Evolutionary conservation across 2,888 invertebrate genomes (phyloP), one percentile per base, ranked within the genome.

Genomic region (Protula sp.): DNA sequence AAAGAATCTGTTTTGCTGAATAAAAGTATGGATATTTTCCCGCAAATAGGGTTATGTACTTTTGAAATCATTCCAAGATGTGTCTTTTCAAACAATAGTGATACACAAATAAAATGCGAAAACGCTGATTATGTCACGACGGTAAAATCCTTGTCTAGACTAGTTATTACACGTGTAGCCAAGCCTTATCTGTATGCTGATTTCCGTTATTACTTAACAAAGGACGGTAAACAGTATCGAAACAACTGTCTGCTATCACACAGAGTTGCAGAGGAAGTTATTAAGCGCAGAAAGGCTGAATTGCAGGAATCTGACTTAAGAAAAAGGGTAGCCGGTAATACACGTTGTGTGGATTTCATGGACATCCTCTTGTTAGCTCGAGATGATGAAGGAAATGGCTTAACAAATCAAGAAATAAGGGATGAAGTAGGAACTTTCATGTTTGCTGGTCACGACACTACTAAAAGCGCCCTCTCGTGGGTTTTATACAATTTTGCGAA

Each of bases 1-100:
- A 9, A 9, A 19, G 38, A 38, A 38, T n/a, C n/a, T n/a, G n/a
- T n/a, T n/a, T n/a, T n/a, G n/a, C 38, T 19, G 38, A 38, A 19
- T 14, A 19, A 38, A 19, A 14, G 9, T 14, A 9, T 72, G 53
- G 72, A 73, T 38, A 62, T 69, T 22, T 70, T 70, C 55, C 54
- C 64, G 22, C 61, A 62, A 19, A 55, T 70, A 29, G 69, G 69
- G 54, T 57, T 70, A 47, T 69, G 67, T 55, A 72, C 72, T 0
- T 59, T 73, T 3, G 72, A 73, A 50, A 69, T 70, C 30, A 67
- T 73, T 5, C 60, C 73, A 3, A 67, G 65, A 52, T 73, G 72
- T 64, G 69, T 70, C 4, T 73, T 73, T 63, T 70, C 71, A 9
- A 69, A 66, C 55, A 60, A 67, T 26, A 63, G 66, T 30, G 63